Evolutionary conservation across 2,797 vertebrate species (phyloP).

Genomic region (Vultur gryphus): DNA sequence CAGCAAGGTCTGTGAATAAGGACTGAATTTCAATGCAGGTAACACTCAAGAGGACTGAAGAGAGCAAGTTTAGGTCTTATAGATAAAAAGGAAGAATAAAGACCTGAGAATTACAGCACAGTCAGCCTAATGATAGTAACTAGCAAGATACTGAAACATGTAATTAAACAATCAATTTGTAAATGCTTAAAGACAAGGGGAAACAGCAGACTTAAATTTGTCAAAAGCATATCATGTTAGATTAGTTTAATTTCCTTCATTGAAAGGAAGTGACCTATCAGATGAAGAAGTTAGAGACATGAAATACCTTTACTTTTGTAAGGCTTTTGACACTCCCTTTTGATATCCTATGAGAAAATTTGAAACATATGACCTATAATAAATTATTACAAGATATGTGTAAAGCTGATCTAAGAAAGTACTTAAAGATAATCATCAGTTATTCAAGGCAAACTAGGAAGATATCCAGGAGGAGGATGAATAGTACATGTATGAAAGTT

Average conservation of each 20-base stretch:
- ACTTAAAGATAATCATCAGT: background rate
- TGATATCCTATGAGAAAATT: background rate
- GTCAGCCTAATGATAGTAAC: background rate
- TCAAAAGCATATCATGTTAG: background rate
- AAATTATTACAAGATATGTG: background rate
- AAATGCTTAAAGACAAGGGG: background rate
- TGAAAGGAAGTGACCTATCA: background rate
- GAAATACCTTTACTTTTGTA: background rate
- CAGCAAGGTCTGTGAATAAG: background rate
- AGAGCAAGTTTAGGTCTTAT: background rate
- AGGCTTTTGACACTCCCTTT: background rate
- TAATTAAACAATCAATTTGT: background rate
- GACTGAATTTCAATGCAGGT: background rate
- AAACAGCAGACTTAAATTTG: background rate
- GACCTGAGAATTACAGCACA: background rate
- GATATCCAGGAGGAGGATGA: background rate
- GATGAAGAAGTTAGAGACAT: background rate
- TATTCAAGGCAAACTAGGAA: background rate
- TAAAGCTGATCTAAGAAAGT: background rate
- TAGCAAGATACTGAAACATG: background rate
- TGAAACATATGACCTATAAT: background rate
- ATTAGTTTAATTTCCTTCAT: background rate
- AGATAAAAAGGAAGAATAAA: background rate
- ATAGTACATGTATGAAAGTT: background rate
- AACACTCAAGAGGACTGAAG: background rate